Evolutionary conservation across 2,113 vertebrate species (phyloP), one percentile per base, ranked within the genome.

Genomic region (Vulpes ferrilata): DNA sequence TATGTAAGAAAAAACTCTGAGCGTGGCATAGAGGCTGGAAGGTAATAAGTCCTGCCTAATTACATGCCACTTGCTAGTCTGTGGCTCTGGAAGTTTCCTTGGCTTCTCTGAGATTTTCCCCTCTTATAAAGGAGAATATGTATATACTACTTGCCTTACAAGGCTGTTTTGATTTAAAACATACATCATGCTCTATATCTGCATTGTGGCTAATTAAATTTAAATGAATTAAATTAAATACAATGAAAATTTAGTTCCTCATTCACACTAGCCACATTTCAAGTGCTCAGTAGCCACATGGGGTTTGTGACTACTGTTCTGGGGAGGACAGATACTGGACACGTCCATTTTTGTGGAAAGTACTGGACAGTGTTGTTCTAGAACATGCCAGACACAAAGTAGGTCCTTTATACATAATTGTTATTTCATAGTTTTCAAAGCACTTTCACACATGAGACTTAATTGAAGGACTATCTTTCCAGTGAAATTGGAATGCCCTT

Each of bases 211-310:
- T 64, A 89, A 65, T 95, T 81, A 82, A 22, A 93, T 59, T 73
- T 80, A 90, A 93, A 80, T 88, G 16, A 64, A 65, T 80, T 93
- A 79, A 71, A 80, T 64, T 78, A 81, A 90, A 94, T 25, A 38
- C 64, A 78, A 90, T 90, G 5, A n/a, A 92, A 25, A 62, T 16
- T 67, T 73, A 53, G 4, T 87, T 84, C 17, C 19, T 93, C 59
- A 51, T 2, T 57, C 38, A 59, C 13, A 74, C 20, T 35, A 57
- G 60, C 3, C 23, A 64, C 27, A 82, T 76, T 95, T 88, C 69
- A 90, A 87, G 69, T 23, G 16, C 19, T 71, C 64, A 43, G 0
- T 25, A n/a, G 23, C 13, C 19, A 38, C 32, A 3, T 13, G 4
- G 79, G 17, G 25, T 43, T 76, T 80, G 23, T 38, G 57, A 53